Percentiles rank a stretch among this genome's conserved stretches.
These are phyloP conservation scores for Ophion costatus DNA, from an alignment of 2,888 invertebrate species.

Conservation along the genomic window DNA sequence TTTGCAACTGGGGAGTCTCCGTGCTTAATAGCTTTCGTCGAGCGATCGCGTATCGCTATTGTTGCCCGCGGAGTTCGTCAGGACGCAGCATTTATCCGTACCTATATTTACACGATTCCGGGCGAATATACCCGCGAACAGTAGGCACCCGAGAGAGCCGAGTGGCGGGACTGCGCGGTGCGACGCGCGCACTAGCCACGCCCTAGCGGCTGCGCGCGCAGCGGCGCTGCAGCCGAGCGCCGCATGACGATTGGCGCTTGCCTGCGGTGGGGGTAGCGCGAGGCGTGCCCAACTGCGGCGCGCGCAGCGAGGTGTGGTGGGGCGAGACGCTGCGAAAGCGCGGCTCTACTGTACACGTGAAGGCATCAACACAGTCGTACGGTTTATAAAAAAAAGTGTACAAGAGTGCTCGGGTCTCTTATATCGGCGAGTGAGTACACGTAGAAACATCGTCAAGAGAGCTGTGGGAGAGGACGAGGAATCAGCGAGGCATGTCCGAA, in stretches of 20 bases:
- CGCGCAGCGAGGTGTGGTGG: neutral
- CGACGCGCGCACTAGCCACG: neutral
- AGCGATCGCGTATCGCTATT: conserved; percentile 77
- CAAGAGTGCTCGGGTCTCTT: conserved; percentile 18
- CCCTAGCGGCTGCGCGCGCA: neutral
- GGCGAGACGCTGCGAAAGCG: neutral
- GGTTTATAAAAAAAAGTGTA: conserved; percentile 1
- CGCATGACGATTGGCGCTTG: neutral
- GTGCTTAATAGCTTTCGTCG: conserved; percentile 73
- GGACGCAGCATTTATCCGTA: conserved; percentile 7
- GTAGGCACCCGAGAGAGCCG: no score
- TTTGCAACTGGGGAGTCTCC: conserved; percentile 56
- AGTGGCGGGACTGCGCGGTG: neutral
- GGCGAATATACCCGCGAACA: neutral
- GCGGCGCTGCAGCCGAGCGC: neutral
- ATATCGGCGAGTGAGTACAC: conserved; percentile 43
- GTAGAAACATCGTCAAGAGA: conserved; percentile 56
- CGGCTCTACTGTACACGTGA: neutral
- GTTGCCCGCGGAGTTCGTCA: conserved; percentile 64
- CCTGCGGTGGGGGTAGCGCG: neutral
- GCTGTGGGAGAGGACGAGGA: conserved; percentile 82
- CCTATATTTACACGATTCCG: neutral
- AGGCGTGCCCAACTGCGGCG: neutral
- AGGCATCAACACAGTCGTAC: conserved; percentile 29
- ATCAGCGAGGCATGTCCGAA: conserved; percentile 81